These are phyloP conservation scores for Asobara japonica DNA, from an alignment of 1,140 invertebrate genomes.

Conservation along the genomic window DNA sequence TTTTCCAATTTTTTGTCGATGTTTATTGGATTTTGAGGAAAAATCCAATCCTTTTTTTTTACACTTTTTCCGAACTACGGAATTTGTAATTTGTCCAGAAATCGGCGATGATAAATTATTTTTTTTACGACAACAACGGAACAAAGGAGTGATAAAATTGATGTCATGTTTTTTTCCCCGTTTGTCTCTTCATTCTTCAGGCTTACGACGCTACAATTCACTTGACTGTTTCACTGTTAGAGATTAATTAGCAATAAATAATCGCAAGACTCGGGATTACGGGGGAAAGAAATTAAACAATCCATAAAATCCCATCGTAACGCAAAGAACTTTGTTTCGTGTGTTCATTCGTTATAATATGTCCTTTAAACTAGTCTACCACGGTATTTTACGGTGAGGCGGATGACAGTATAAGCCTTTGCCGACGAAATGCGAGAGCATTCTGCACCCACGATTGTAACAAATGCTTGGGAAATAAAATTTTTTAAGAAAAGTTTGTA, in stretches of 20 bases:
- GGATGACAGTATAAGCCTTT: neutral
- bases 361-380: conserved; percentile 4
- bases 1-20: too few species aligned
- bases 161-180: neutral
- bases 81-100: too few species aligned
- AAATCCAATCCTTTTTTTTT: too few species aligned
- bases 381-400: neutral
- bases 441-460: conserved; percentile 30
- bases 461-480: neutral
- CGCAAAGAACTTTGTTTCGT: neutral
- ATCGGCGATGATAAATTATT: neutral
- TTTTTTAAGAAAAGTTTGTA: too few species aligned
- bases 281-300: conserved; percentile 8
- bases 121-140: neutral
- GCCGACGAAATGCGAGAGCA: neutral
- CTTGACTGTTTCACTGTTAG: neutral
- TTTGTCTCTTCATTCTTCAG: conserved; percentile 9
- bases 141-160: neutral
- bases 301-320: neutral
- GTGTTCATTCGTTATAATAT: neutral
- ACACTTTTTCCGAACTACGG: too few species aligned
- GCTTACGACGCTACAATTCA: neutral
- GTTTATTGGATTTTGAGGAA: too few species aligned
- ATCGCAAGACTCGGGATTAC: neutral
- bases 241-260: conserved; percentile 29